phyloP scores from a whole-genome alignment of 2,113 vertebrate genomes.

The Pterocles burchelli region DNA sequence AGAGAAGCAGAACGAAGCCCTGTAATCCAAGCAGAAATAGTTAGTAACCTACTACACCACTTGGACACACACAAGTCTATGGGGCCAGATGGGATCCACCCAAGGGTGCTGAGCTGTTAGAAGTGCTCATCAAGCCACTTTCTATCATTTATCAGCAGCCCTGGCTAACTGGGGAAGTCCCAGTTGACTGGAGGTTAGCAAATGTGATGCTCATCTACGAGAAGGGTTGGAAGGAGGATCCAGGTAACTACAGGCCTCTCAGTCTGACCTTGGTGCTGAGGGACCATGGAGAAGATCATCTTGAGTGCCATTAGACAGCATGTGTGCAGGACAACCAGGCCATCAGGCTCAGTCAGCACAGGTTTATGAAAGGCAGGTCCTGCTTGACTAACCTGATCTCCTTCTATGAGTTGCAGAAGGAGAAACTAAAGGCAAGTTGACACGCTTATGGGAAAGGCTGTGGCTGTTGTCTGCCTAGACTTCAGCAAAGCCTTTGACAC shows the following conservation, averaged over 20 bases:
- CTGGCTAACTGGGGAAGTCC: too few relatives aligned
- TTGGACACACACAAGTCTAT: too few relatives aligned
- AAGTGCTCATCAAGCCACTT: too few relatives aligned
- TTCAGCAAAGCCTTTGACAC: background rate
- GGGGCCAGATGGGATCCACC: too few relatives aligned
- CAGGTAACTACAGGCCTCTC: background rate
- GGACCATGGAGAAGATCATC: background rate
- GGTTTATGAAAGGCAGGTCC: background rate
- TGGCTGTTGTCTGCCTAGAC: background rate
- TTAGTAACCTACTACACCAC: background rate
- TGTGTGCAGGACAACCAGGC: background rate
- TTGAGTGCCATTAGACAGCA: background rate
- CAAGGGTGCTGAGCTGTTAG: too few relatives aligned
- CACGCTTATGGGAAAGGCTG: background rate
- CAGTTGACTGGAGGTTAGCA: too few relatives aligned
- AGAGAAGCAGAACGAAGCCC: background rate
- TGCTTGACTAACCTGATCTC: background rate
- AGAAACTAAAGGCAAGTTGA: background rate
- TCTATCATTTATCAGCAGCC: too few relatives aligned
- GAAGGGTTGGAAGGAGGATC: background rate
- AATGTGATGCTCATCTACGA: background rate
- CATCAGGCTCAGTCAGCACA: background rate
- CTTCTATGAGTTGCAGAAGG: too few relatives aligned
- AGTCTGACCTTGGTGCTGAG: rapidly evolving
- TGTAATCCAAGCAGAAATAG: background rate